phyloP scores from a whole-genome alignment of 2,113 vertebrate genomes.

The Tetrax tetrax region DNA sequence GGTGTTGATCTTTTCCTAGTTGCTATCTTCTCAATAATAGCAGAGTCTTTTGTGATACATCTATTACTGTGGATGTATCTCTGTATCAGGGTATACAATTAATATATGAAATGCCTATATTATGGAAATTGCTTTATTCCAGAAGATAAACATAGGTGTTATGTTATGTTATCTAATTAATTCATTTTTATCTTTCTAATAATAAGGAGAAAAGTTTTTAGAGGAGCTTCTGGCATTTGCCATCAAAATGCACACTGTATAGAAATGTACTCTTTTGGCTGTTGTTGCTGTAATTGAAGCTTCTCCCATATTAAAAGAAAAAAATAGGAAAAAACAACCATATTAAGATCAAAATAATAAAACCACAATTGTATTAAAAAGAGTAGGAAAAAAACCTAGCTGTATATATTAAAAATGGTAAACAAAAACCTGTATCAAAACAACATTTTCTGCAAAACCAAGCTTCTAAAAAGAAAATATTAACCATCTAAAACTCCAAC shows the following conservation, averaged over 20 bases:
- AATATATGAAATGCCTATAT: neutral
- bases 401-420: neutral
- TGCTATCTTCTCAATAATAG: neutral
- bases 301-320: neutral
- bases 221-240: neutral
- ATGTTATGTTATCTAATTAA: neutral
- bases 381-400: neutral
- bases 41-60: neutral
- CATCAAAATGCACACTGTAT: neutral
- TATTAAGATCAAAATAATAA: neutral
- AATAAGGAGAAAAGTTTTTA: neutral
- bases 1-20: neutral
- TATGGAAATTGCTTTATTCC: neutral
- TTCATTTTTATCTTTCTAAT: neutral
- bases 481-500: neutral
- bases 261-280: neutral
- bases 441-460: neutral
- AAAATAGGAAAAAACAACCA: neutral
- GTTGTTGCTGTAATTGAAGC: neutral
- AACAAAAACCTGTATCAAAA: neutral
- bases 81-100: neutral
- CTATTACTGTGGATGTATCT: neutral
- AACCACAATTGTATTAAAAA: neutral
- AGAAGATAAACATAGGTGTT: neutral
- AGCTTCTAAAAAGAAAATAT: too few species aligned